These are phyloP conservation scores for Archegozetes longisetosus DNA, from an alignment of 1,140 invertebrate species.

Conservation along the genomic window DNA sequence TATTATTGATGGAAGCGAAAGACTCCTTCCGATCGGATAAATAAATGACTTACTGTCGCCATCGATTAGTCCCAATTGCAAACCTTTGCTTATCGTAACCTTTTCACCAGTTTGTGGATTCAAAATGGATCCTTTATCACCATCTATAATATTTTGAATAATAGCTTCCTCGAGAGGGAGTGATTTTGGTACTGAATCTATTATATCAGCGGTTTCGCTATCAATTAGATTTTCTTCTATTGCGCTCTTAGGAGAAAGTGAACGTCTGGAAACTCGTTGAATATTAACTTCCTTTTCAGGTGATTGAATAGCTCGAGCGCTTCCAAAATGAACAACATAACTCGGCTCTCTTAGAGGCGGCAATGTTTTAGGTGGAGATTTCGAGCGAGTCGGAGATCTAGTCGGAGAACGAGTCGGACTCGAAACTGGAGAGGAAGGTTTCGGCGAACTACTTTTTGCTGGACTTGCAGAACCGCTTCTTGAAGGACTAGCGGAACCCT, in stretches of 20 bases:
- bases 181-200: slow-evolving; percentile 38
- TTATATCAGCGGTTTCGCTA: slow-evolving; percentile 46
- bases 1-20: slow-evolving; percentile 62
- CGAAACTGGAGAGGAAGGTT: not conserved
- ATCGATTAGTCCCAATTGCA: slow-evolving; percentile 67
- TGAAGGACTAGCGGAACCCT: not conserved
- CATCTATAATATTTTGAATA: slow-evolving; percentile 51
- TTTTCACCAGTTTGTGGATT: slow-evolving; percentile 62
- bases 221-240: slow-evolving; percentile 54
- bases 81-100: slow-evolving; percentile 62
- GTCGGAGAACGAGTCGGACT: not conserved
- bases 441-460: not conserved
- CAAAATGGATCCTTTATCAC: slow-evolving; percentile 53
- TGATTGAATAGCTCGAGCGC: not conserved
- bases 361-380: not conserved
- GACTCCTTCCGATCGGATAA: slow-evolving; percentile 57
- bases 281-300: not conserved
- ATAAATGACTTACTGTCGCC: slow-evolving; percentile 51
- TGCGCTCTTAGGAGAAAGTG: slow-evolving; percentile 49
- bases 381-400: not conserved
- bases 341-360: not conserved
- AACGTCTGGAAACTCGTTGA: slow-evolving; percentile 46
- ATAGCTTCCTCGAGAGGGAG: slow-evolving; percentile 58
- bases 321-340: not conserved
- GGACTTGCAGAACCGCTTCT: not conserved